Evolutionary conservation across 2,113 vertebrate species (phyloP).

Genomic region (Rhinogobius similis): DNA sequence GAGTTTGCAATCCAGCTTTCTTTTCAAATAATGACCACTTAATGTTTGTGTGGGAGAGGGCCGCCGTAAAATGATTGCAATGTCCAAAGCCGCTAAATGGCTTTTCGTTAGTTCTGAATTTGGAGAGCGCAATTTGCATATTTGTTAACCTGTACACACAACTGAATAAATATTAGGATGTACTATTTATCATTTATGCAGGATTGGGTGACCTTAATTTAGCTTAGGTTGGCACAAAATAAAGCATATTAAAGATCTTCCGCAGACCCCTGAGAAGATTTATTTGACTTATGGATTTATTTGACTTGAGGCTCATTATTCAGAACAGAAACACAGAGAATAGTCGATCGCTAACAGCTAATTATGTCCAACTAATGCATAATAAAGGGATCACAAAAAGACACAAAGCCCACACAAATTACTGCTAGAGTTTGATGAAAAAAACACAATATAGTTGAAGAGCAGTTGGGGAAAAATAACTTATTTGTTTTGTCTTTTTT

Average conservation of each 20-base stretch:
- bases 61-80: slow-evolving; percentile 42
- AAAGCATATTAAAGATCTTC: not conserved
- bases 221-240: not conserved
- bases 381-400: not conserved
- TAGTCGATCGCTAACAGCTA: not conserved
- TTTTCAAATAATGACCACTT: slow-evolving; percentile 44
- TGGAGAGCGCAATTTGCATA: not conserved
- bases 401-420: not conserved
- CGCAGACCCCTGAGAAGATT: not conserved
- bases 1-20: slow-evolving; percentile 32
- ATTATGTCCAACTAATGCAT: slow-evolving; percentile 1
- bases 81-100: not conserved
- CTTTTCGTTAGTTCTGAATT: not conserved
- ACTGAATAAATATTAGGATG: not conserved
- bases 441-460: not conserved
- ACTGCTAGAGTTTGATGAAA: not conserved
- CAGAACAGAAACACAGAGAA: slow-evolving; percentile 3
- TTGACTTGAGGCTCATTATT: slow-evolving; percentile 3
- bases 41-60: slow-evolving; percentile 51
- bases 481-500: no score
- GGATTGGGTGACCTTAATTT: not conserved
- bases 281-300: slow-evolving; percentile 6
- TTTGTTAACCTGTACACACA: not conserved
- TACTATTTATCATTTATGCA: not conserved
- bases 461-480: no score